phyloP scores from a whole-genome alignment of 2,888 invertebrate species.

The Xestoiulus laeticollis region DNA sequence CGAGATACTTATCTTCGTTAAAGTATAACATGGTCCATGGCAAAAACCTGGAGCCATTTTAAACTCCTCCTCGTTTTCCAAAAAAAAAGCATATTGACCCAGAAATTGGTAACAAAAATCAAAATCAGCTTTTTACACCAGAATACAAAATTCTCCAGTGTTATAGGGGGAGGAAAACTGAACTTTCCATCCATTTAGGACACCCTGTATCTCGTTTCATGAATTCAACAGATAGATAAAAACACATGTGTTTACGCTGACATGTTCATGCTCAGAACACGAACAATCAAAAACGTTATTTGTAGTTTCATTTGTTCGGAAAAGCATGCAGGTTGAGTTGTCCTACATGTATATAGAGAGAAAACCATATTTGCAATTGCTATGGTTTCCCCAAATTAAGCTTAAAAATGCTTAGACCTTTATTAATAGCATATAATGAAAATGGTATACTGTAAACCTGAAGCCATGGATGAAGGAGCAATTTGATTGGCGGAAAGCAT shows the following conservation, averaged over 20 bases:
- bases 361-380: background rate
- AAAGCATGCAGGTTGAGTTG: background rate
- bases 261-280: no score
- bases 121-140: no score
- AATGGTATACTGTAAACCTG: constrained; percentile 8
- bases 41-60: no score
- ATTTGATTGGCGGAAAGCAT: constrained; percentile 31
- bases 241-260: no score
- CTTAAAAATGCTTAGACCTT: background rate
- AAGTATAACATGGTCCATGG: no score
- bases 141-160: no score
- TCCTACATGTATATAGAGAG: no score
- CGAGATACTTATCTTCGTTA: background rate
- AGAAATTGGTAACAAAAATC: no score
- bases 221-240: no score
- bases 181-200: background rate
- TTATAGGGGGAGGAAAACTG: no score
- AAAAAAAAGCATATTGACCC: background rate
- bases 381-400: constrained; percentile 4
- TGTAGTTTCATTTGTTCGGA: background rate
- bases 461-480: constrained; percentile 22
- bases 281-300: no score
- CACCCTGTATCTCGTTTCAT: background rate
- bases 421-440: background rate
- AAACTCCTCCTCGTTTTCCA: background rate